Evolutionary conservation across 1,140 invertebrate species (phyloP).

Genomic region (Pseudobourletiella spinata): DNA sequence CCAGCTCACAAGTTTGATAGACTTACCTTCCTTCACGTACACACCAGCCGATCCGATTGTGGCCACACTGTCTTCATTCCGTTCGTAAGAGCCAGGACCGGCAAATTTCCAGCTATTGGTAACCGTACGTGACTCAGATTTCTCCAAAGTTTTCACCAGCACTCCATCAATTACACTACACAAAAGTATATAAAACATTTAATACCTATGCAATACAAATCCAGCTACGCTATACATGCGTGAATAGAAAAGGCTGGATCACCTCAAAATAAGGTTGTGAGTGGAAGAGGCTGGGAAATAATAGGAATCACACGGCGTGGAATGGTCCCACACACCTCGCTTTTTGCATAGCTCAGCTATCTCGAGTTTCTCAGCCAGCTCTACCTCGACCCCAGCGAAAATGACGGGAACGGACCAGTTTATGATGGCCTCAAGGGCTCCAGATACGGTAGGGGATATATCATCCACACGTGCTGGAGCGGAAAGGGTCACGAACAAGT

Average conservation of each 20-base stretch:
- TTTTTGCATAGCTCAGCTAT: neutral
- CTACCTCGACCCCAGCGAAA: neutral
- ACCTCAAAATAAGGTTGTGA: neutral
- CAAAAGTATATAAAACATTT: neutral
- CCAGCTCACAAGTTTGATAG: neutral
- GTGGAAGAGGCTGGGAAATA: neutral
- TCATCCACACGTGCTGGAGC: neutral
- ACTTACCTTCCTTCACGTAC: neutral
- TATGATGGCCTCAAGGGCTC: neutral
- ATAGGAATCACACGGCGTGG: neutral
- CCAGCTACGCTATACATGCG: neutral
- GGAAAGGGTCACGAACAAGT: neutral
- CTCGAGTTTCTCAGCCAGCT: neutral
- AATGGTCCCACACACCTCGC: neutral
- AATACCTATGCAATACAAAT: neutral
- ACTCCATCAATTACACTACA: neutral
- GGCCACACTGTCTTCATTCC: neutral
- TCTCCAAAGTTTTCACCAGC: neutral
- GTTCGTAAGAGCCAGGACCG: neutral
- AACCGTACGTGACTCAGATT: neutral
- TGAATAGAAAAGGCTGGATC: neutral
- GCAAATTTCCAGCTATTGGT: neutral
- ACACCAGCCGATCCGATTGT: neutral
- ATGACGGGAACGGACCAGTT: neutral
- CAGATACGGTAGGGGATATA: neutral